Conservation (phyloP, 2,797 vertebrate species). For the Sebastes hubbsi region DNA sequence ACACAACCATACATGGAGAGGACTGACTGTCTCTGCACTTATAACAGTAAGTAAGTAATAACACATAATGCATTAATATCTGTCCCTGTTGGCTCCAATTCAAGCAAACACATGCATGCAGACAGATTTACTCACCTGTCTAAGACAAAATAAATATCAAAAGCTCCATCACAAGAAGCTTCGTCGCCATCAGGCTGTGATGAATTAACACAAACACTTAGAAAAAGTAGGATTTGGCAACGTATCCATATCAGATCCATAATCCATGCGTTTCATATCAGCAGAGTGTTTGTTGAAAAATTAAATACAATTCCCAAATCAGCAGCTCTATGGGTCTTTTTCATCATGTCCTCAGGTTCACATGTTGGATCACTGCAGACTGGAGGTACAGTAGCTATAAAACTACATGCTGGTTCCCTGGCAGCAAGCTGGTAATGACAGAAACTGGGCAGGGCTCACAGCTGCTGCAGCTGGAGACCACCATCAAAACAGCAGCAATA, state of each 20-base stretch:
- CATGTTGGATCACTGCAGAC: constrained; percentile 33
- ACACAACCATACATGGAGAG: constrained; percentile 80
- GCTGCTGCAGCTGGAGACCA: constrained; percentile 12
- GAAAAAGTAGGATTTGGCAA: constrained; percentile 42
- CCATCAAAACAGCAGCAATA: background rate
- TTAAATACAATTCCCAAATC: background rate
- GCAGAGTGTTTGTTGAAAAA: background rate
- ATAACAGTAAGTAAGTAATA: background rate
- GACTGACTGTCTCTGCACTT: constrained; percentile 11
- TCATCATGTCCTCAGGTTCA: constrained; percentile 26
- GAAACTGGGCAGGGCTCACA: constrained; percentile 39
- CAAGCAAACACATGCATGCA: background rate
- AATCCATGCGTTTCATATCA: constrained; percentile 57
- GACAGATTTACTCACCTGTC: constrained; percentile 84
- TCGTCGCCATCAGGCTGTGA: constrained; percentile 71
- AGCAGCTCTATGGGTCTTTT: background rate
- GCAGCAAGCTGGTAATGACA: background rate
- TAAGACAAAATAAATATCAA: constrained; percentile 94
- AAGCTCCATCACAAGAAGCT: constrained; percentile 88
- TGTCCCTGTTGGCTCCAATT: background rate
- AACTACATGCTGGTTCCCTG: background rate
- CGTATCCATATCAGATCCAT: constrained; percentile 66
- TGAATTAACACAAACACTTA: constrained; percentile 7
- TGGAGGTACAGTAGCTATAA: too few species aligned
- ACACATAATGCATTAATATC: background rate